Percentiles rank a stretch among this genome's conserved stretches.
These are phyloP conservation scores for Scelioninae gen. 1 DNA, from an alignment of 2,888 invertebrate species.

Conservation along the genomic window DNA sequence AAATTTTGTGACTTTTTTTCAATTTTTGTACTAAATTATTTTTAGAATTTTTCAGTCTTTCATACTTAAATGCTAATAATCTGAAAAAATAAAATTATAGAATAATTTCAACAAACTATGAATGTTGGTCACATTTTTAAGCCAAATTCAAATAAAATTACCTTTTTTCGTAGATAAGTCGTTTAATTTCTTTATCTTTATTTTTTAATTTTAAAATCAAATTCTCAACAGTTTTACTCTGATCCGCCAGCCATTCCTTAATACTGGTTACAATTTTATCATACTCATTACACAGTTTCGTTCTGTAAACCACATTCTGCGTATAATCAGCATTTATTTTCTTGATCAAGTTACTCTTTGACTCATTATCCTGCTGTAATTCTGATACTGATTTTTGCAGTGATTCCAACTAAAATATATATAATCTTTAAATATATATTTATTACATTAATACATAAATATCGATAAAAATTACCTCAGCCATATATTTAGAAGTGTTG, in stretches of 20 bases:
- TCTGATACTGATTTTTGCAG: conserved; percentile 77
- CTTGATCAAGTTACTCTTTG: conserved; percentile 77
- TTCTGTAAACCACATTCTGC: conserved; percentile 76
- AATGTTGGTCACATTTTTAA: too few relatives aligned
- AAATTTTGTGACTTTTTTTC: conserved; percentile 34
- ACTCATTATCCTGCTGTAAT: conserved; percentile 77
- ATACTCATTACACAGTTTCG: conserved; percentile 76
- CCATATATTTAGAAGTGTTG: conserved; percentile 75
- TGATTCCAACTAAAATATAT: conserved; percentile 76
- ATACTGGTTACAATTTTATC: too few relatives aligned
- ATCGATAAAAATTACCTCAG: conserved; percentile 73
- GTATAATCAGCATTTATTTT: conserved; percentile 78
- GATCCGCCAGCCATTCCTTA: too few relatives aligned
- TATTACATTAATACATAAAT: not conserved
- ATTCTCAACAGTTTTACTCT: too few relatives aligned
- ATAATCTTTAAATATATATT: not conserved
- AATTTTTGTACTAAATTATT: conserved; percentile 32
- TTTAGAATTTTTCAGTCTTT: conserved; percentile 24
- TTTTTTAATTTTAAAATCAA: conserved; percentile 73
- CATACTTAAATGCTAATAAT: conserved; percentile 45
- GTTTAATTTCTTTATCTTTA: conserved; percentile 76
- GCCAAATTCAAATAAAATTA: conserved; percentile 64
- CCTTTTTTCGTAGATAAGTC: conserved; percentile 78
- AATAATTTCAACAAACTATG: not conserved
- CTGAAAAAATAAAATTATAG: conserved; percentile 14